A percentile compares a stretch with the other conserved stretches of the same genome.
These are phyloP conservation scores for Acanthis flammea DNA, from an alignment of 2,797 vertebrate genomes.

Conservation along the genomic window DNA sequence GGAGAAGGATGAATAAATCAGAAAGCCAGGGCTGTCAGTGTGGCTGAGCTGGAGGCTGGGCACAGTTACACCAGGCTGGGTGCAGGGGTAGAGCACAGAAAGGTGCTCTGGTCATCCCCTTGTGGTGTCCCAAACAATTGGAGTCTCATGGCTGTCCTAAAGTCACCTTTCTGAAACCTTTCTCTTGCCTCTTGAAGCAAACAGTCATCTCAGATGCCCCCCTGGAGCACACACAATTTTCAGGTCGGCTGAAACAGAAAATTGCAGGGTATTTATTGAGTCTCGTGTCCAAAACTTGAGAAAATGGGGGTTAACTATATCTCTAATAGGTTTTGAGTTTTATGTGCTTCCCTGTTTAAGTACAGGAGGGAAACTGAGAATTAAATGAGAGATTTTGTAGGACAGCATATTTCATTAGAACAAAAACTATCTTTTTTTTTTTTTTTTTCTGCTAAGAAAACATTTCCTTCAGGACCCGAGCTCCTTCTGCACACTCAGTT, in stretches of 20 bases:
- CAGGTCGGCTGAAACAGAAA: background rate
- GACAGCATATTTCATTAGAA: background rate
- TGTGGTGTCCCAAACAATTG: background rate
- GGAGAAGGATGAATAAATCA: background rate
- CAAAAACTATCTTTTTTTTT: background rate
- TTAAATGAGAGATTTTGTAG: background rate
- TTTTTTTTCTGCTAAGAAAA: background rate
- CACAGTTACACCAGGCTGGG: background rate
- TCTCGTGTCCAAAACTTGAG: background rate
- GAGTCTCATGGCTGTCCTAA: background rate
- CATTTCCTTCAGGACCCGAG: background rate
- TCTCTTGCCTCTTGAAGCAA: rapidly evolving
- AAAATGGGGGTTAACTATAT: background rate
- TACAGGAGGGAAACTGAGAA: background rate
- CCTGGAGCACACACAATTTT: background rate
- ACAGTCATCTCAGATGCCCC: background rate
- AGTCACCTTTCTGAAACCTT: background rate
- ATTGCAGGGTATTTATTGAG: background rate
- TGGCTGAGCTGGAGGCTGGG: background rate
- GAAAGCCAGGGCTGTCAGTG: background rate
- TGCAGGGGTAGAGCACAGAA: background rate
- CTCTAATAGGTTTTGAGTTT: background rate
- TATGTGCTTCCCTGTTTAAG: background rate
- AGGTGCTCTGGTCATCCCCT: background rate
- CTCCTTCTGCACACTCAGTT: background rate